Evolutionary conservation across 2,888 invertebrate species (phyloP).

Genomic region (Mimas tiliae): DNA sequence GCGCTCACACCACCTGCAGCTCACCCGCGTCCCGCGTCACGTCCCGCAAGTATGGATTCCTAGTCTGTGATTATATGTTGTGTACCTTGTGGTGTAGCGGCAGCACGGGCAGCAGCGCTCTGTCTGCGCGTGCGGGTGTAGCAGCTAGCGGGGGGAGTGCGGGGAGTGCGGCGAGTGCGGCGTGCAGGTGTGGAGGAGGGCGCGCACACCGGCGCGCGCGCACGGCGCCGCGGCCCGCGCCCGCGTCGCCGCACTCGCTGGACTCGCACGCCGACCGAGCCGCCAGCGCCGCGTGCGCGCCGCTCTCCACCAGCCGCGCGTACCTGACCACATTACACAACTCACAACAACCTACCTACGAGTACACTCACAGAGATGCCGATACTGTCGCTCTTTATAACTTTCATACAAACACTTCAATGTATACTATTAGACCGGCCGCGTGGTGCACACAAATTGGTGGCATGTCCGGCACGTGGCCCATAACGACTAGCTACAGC

Average conservation of each 20-base stretch:
- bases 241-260: slow-evolving; percentile 42
- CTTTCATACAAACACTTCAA: no score
- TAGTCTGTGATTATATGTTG: no score
- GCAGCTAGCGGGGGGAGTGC: slow-evolving; percentile 85
- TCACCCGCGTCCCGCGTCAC: no score
- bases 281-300: slow-evolving; percentile 94
- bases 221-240: slow-evolving; percentile 73
- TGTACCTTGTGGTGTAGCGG: slow-evolving; percentile 71
- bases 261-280: slow-evolving; percentile 86
- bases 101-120: slow-evolving; percentile 74
- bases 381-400: no score
- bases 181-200: slow-evolving; percentile 54
- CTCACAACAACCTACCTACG: not conserved
- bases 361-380: no score
- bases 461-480: no score
- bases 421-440: no score
- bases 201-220: slow-evolving; percentile 83
- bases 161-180: slow-evolving; percentile 80
- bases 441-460: no score
- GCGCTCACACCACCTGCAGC: no score
- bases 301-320: slow-evolving; percentile 94
- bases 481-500: no score
- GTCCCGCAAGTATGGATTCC: no score
- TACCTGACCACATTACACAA: slow-evolving; percentile 83
- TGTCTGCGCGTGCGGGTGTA: slow-evolving; percentile 60